Conservation (phyloP, 1,140 invertebrate genomes). For the Sweltsa coloradensis region DNA sequence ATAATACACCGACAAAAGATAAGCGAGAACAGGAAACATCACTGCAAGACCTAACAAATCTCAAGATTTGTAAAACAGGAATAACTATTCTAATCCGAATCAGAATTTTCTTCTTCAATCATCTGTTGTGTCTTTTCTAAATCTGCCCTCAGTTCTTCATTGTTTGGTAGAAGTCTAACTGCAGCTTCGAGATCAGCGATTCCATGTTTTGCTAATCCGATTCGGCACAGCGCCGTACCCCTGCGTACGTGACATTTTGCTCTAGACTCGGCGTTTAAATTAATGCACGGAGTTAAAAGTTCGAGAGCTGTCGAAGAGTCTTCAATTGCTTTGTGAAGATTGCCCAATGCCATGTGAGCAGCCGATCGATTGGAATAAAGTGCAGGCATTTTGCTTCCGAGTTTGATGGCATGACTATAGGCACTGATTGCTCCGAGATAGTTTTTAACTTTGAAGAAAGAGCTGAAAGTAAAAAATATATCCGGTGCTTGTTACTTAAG, state of each 20-base stretch:
- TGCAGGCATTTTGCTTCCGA: conserved; percentile 57
- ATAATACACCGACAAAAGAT: too few relatives aligned
- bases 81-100: too few relatives aligned
- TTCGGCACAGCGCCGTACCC: conserved; percentile 54
- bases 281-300: conserved; percentile 53
- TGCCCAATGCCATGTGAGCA: conserved; percentile 59
- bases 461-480: conserved; percentile 29
- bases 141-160: conserved; percentile 34
- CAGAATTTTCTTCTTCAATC: too few relatives aligned
- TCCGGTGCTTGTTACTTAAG: background rate
- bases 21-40: too few relatives aligned
- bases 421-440: conserved; percentile 69
- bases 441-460: conserved; percentile 60
- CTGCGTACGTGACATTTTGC: conserved; percentile 55
- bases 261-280: conserved; percentile 52
- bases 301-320: conserved; percentile 55
- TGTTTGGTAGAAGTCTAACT: conserved; percentile 43
- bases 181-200: conserved; percentile 62
- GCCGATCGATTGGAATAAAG: conserved; percentile 63
- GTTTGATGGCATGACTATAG: conserved; percentile 62
- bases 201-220: conserved; percentile 57
- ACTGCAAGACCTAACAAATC: too few relatives aligned
- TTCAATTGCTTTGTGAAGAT: conserved; percentile 55
- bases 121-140: conserved; percentile 17
- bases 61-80: too few relatives aligned